Evolutionary conservation across 2,888 invertebrate genomes (phyloP), one percentile per base, ranked within the genome.

Genomic region (Zele albiditarsus): DNA sequence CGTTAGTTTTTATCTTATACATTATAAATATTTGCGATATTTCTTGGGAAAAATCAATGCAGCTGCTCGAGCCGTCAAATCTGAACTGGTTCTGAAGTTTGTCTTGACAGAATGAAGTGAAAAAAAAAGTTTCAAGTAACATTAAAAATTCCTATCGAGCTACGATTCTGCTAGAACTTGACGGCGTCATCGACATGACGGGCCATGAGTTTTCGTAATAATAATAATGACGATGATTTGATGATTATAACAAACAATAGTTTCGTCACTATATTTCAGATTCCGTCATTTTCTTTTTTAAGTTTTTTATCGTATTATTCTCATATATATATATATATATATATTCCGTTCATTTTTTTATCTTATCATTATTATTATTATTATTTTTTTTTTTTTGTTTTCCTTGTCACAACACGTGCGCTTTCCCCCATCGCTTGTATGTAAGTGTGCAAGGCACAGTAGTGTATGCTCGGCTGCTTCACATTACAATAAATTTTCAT

Each of bases 401-500:
- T 46, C 68, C 28, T 75, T 62, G 58, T 62, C 60, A 53, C 73
- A 76, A 79, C 80, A 79, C 79, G 80, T 79, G 79, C 79, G 75
- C 72, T 46, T 33, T 66, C 69, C 63, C 33, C 69, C 28, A 31
- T 57, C 63, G 46, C 23, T 75, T 78, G 71, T 38, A 77, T 79
- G 72, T 73, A 76, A 77, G 74, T 75, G 78, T 75, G 74, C 25
- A 67, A 46, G 42, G 42, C 46, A 66, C 49, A 58, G 57, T 42
- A 60, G 46, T 53, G 27, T 76, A 78, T 75, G 76, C 78, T 77
- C 63, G 63, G 74, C 53, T 77, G 77, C 42, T 67, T 74, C 38
- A 60, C 69, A 79, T 80, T 80, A 79, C 33, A 79, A 80, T 80
- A 79, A 80, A 80, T 80, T 80, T 78, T 80, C 79, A 78, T 80